A percentile compares a stretch with the other conserved stretches of the same genome.
phyloP scores from a whole-genome alignment of 2,797 vertebrate species.

The Chrysocyon brachyurus region DNA sequence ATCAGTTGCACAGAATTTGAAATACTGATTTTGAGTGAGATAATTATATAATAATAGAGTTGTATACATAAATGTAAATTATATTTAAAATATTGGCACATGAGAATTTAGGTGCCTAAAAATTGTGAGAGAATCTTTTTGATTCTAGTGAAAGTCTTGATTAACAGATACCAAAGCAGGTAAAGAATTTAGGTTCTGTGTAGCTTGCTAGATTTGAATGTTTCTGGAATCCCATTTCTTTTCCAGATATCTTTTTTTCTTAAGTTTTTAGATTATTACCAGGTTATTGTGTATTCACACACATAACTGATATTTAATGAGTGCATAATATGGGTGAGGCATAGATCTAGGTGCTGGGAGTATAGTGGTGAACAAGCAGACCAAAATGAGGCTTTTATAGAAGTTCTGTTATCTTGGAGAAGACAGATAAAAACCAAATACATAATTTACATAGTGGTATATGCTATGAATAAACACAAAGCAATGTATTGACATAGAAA shows the following conservation, averaged over 20 bases:
- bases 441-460: not conserved
- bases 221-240: not conserved
- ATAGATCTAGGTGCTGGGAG: not conserved
- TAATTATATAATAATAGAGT: not conserved
- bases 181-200: not conserved
- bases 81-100: constrained; percentile 23
- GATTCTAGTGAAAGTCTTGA: not conserved
- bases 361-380: not conserved
- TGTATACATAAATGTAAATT: not conserved
- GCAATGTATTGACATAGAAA: not conserved
- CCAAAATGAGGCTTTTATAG: not conserved
- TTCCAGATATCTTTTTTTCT: not conserved
- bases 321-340: not conserved
- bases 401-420: not conserved
- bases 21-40: constrained; percentile 12
- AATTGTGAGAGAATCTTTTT: constrained; percentile 7
- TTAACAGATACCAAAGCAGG: not conserved
- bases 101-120: not conserved
- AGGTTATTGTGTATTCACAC: not conserved
- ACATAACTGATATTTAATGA: constrained; percentile 13
- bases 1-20: constrained; percentile 18
- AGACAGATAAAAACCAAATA: not conserved
- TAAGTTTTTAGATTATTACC: not conserved
- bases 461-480: not conserved
- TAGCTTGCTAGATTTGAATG: not conserved